Evolutionary conservation across 2,113 vertebrate genomes (phyloP), one percentile per base, ranked within the genome.

Genomic region (Lucifuga dentata): DNA sequence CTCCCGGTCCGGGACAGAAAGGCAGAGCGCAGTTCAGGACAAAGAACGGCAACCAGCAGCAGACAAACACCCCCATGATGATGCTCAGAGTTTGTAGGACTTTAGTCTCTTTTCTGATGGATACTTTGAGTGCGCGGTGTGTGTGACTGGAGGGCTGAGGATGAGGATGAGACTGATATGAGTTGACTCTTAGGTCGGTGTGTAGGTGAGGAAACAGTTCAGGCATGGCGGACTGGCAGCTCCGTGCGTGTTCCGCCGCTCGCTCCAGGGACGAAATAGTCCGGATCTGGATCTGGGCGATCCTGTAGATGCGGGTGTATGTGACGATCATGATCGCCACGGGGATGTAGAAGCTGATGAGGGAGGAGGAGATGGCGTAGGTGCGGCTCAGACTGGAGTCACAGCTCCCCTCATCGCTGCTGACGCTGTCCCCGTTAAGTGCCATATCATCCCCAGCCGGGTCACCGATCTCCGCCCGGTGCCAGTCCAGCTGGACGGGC

Each of bases 11-110:
- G 15, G 85, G 79, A 11, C 88, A 89, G 69, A 89, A 89, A 3
- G 88, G 88, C 62, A 83, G 55, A 15, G 83, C 85, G 72, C 88
- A 89, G 76, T 89, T 89, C 1, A 89, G 74, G 12, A 89, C 58
- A 8, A 89, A 89, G 59, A 89, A 89, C 0, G 88, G 88, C 62
- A 86, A 11, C 88, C 88, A 89, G 74, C 88, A 89, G 77, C 81
- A 89, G 41, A 89, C 85, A 19, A 89, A 89, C 0, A 89, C 88
- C 0, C 88, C 88, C 79, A 89, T 88, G 55, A 89, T 89, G 74
- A 88, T 74, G 84, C 85, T 80, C 11, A 89, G 66, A 46, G 88
- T 89, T 45, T 89, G 88, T 0, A 89, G 75, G 10, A 89, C 88
- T 67, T 88, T 89, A 0, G 88, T 85, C 69, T 89, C 85, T 29